A percentile compares a stretch with the other conserved stretches of the same genome.
Evolutionary conservation across 2,113 vertebrate species (phyloP).

Genomic region (Apteryx mantelli): DNA sequence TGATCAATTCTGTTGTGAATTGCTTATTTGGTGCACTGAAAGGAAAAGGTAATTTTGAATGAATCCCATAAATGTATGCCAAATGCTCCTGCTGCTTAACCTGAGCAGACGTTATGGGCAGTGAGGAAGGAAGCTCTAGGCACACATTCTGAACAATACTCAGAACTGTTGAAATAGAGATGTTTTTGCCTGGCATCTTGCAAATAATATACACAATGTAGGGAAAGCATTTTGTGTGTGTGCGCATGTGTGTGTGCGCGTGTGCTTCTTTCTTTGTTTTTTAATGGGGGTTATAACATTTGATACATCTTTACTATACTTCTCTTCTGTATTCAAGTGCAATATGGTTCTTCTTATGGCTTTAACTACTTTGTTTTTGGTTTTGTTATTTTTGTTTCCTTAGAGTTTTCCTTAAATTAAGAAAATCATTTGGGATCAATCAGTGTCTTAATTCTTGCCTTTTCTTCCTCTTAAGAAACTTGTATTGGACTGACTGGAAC

Average conservation of each 20-base stretch:
- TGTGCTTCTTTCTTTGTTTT: not conserved
- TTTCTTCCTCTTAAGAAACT: slow-evolving; percentile 75
- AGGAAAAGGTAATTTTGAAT: not conserved
- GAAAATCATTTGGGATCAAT: not conserved
- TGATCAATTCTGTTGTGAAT: not conserved
- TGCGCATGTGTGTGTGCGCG: not conserved
- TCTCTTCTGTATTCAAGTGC: not conserved
- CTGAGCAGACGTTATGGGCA: not conserved
- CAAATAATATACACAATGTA: not conserved
- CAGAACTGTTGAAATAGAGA: not conserved
- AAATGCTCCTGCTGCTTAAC: not conserved
- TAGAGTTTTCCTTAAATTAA: not conserved
- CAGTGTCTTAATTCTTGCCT: not conserved
- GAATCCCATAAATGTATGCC: not conserved
- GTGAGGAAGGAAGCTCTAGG: not conserved
- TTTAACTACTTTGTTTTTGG: not conserved
- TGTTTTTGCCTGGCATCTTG: not conserved
- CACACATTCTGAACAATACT: fast-evolving
- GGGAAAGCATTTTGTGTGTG: not conserved
- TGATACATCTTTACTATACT: not conserved
- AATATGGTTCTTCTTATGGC: not conserved
- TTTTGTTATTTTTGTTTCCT: not conserved
- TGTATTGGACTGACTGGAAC: slow-evolving; percentile 96
- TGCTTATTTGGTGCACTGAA: not conserved
- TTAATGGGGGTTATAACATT: not conserved